A percentile compares a stretch with the other conserved stretches of the same genome.
Evolutionary conservation across 2,888 invertebrate species (phyloP).

Genomic region (Mythimna pallens): DNA sequence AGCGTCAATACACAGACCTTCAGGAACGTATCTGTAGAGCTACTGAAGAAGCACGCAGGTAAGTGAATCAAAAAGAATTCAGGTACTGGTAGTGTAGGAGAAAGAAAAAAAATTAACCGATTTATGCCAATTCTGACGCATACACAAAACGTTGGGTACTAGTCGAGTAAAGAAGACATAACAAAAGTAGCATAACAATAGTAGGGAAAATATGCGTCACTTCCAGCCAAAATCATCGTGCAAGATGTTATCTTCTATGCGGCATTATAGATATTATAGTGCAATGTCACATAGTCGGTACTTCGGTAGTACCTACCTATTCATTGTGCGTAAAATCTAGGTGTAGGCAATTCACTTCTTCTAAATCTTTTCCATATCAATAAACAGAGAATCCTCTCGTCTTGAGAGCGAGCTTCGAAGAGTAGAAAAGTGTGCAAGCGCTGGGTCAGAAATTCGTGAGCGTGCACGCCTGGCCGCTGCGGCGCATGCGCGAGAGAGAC

Average conservation of each 20-base stretch:
- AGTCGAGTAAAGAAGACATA: neutral
- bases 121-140: neutral
- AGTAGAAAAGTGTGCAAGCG: conserved; percentile 82
- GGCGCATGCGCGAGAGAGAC: conserved; percentile 84
- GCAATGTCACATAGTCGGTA: too few species aligned
- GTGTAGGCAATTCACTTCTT: neutral
- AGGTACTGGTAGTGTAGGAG: too few species aligned
- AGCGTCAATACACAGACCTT: conserved; percentile 80
- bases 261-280: too few species aligned
- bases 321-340: too few species aligned
- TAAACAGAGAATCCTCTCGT: conserved; percentile 76
- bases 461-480: conserved; percentile 86
- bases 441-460: conserved; percentile 82
- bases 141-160: neutral
- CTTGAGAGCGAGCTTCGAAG: conserved; percentile 82
- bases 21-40: conserved; percentile 77
- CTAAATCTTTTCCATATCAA: neutral
- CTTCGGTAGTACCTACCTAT: too few species aligned
- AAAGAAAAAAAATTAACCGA: too few species aligned
- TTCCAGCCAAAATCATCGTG: too few species aligned
- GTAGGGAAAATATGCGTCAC: neutral
- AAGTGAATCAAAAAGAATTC: neutral
- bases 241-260: neutral
- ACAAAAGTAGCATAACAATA: neutral
- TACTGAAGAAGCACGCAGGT: conserved; percentile 81